Conservation (phyloP, 2,113 vertebrate genomes). For the Bombycilla garrulus region DNA sequence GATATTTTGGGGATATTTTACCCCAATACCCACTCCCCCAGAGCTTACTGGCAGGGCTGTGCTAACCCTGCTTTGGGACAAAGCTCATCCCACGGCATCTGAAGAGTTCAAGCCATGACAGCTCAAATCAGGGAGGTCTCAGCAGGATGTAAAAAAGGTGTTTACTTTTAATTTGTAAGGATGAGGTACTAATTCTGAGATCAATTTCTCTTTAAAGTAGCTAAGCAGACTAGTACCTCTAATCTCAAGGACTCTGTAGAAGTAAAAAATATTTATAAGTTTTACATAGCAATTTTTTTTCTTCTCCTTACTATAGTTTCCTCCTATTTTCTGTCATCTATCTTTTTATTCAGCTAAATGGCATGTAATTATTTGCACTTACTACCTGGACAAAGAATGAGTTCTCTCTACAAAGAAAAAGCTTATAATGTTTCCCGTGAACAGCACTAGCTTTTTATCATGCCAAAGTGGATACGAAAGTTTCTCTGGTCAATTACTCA, state of each 20-base stretch:
- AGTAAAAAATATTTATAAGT: conserved; percentile 13
- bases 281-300: not conserved
- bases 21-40: rapidly evolving
- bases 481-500: conserved; percentile 44
- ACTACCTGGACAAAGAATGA: conserved; percentile 26
- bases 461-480: not conserved
- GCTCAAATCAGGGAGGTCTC: not conserved
- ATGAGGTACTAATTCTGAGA: not conserved
- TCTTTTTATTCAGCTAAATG: conserved; percentile 32
- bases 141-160: not conserved
- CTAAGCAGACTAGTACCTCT: not conserved
- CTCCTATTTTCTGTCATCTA: conserved; percentile 11
- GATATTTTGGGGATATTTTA: not conserved
- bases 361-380: conserved; percentile 39
- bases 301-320: not conserved
- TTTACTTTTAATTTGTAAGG: not conserved
- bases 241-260: not conserved
- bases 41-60: not conserved
- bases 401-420: conserved; percentile 13
- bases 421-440: conserved; percentile 17
- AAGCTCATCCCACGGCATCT: rapidly evolving
- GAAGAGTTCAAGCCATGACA: not conserved
- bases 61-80: not conserved
- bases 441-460: conserved; percentile 8
- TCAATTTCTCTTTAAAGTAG: not conserved